Conservation (phyloP, 1,140 invertebrate genomes). For the Anoplolepis gracilipes region DNA sequence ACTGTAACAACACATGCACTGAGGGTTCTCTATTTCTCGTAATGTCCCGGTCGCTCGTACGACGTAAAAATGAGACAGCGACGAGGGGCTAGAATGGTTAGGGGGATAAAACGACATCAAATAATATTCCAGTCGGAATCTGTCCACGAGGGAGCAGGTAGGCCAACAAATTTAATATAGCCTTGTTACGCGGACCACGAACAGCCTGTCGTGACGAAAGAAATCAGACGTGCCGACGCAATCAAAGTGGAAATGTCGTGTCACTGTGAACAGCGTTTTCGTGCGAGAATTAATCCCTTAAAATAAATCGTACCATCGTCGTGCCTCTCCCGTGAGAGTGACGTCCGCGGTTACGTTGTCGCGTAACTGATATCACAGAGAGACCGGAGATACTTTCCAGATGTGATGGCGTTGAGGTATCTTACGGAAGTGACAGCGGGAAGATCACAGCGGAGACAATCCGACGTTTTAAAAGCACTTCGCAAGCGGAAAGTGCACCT, state of each 20-base stretch:
- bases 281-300: conserved; percentile 56
- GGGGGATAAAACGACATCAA: background rate
- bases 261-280: background rate
- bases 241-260: conserved; percentile 55
- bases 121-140: conserved; percentile 38
- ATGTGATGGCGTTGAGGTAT: conserved; percentile 33
- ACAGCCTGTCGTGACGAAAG: conserved; percentile 46
- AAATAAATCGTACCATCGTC: conserved; percentile 41
- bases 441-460: conserved; percentile 33
- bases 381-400: conserved; percentile 20
- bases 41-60: conserved; percentile 8
- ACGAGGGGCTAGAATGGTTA: background rate
- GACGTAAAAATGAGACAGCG: conserved; percentile 15
- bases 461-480: conserved; percentile 55
- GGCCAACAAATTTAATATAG: conserved; percentile 71
- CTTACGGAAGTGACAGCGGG: conserved; percentile 30
- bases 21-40: conserved; percentile 32
- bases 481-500: background rate
- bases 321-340: conserved; percentile 22
- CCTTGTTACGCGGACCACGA: conserved; percentile 63
- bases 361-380: conserved; percentile 11
- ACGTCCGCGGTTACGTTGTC: conserved; percentile 35
- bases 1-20: conserved; percentile 15
- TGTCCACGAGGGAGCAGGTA: background rate
- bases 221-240: conserved; percentile 60